Percentiles rank a stretch among this genome's conserved stretches.
Evolutionary conservation across 2,888 invertebrate genomes (phyloP).

Genomic region (Parasteatoda lunata): DNA sequence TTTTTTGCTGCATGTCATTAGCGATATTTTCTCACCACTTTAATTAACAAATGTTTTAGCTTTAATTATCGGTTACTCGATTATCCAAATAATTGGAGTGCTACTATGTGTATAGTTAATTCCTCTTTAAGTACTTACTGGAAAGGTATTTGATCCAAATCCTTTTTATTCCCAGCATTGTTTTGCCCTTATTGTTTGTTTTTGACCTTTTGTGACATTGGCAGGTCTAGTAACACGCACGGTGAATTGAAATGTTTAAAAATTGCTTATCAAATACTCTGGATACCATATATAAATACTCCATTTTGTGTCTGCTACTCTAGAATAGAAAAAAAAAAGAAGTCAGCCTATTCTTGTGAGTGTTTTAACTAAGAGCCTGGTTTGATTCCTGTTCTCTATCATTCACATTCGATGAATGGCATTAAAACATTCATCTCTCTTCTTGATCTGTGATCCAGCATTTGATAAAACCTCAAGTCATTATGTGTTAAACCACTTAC

Average conservation of each 20-base stretch:
- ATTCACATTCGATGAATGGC: slow-evolving; percentile 9
- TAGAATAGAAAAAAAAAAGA: slow-evolving; percentile 38
- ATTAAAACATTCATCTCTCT: slow-evolving; percentile 21
- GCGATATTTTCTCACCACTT: too few relatives aligned
- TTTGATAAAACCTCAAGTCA: slow-evolving; percentile 12
- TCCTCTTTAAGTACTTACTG: too few relatives aligned
- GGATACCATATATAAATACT: slow-evolving; percentile 47
- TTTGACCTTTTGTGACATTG: background rate
- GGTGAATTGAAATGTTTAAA: slow-evolving; percentile 25
- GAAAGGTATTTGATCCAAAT: too few relatives aligned
- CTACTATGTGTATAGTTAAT: too few relatives aligned
- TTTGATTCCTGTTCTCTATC: slow-evolving; percentile 42
- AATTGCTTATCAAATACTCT: slow-evolving; percentile 26
- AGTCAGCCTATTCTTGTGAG: slow-evolving; percentile 26
- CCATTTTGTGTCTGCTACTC: slow-evolving; percentile 57
- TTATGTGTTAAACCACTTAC: slow-evolving; percentile 2
- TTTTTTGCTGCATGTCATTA: too few relatives aligned
- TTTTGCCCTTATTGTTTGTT: too few relatives aligned
- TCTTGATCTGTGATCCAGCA: slow-evolving; percentile 49
- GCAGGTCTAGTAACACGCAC: background rate
- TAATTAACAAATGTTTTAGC: too few relatives aligned
- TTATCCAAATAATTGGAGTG: too few relatives aligned
- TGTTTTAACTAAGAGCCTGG: slow-evolving; percentile 52
- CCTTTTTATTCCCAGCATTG: too few relatives aligned
- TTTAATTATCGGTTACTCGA: too few relatives aligned